Evolutionary conservation across 2,888 invertebrate species (phyloP).

Genomic region (Thecocarcelia acutangulata): DNA sequence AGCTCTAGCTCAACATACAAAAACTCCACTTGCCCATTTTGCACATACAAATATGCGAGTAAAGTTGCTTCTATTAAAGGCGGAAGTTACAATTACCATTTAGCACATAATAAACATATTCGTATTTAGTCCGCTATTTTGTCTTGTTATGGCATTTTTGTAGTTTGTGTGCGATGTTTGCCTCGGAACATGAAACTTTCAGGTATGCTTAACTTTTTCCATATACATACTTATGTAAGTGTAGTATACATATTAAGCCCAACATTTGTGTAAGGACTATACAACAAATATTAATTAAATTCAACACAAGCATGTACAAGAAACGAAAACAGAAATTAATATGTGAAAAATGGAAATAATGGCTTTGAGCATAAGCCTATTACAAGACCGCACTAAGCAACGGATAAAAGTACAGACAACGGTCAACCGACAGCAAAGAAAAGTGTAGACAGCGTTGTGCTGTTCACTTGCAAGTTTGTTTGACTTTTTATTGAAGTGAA

Average conservation of each 20-base stretch:
- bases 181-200: constrained; percentile 24
- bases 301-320: constrained; percentile 34
- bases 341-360: constrained; percentile 15
- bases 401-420: neutral
- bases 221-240: neutral
- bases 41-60: constrained; percentile 10
- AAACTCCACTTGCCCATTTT: constrained; percentile 25
- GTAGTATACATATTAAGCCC: too few relatives aligned
- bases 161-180: constrained; percentile 20
- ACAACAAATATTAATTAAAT: constrained; percentile 67
- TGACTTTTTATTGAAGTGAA: neutral
- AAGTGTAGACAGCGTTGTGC: constrained; percentile 19
- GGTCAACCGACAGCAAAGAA: constrained; percentile 15
- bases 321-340: constrained; percentile 31
- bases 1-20: neutral
- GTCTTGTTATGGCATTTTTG: constrained; percentile 30
- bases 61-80: constrained; percentile 60
- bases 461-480: constrained; percentile 2
- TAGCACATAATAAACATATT: constrained; percentile 65
- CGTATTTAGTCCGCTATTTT: constrained; percentile 40
- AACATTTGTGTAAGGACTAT: constrained; percentile 1
- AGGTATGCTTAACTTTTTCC: constrained; percentile 31
- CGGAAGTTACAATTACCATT: constrained; percentile 66
- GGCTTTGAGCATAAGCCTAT: constrained; percentile 58
- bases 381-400: constrained; percentile 42